phyloP scores from a whole-genome alignment of 1,140 invertebrate species.

The Brachionus rotundiformis region DNA sequence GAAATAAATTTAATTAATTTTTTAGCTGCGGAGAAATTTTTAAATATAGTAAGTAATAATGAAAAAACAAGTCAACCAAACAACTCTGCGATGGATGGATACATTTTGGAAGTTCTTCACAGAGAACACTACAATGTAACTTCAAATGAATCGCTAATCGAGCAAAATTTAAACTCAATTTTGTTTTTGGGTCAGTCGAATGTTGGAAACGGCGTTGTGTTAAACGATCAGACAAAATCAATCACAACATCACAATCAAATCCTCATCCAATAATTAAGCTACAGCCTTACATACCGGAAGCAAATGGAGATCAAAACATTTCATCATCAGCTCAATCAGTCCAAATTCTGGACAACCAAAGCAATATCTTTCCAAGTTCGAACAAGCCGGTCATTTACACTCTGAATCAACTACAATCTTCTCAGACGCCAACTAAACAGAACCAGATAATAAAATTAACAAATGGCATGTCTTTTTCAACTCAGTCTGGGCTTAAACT shows the following conservation, averaged over 20 bases:
- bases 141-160: slow-evolving; percentile 17
- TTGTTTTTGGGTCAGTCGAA: not conserved
- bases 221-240: not conserved
- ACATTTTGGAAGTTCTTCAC: slow-evolving; percentile 41
- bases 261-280: slow-evolving; percentile 10
- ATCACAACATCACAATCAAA: not conserved
- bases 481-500: not conserved
- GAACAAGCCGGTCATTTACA: slow-evolving; percentile 12
- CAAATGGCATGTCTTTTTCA: not conserved
- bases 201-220: not conserved
- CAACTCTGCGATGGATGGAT: not conserved
- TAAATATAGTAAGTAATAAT: not conserved
- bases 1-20: too few relatives aligned
- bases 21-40: slow-evolving; percentile 14
- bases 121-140: slow-evolving; percentile 24
- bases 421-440: slow-evolving; percentile 22
- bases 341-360: not conserved
- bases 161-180: slow-evolving; percentile 18
- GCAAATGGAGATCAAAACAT: not conserved
- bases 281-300: slow-evolving; percentile 31
- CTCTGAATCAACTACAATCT: not conserved
- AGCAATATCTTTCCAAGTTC: not conserved
- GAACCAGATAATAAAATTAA: slow-evolving; percentile 4
- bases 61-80: not conserved
- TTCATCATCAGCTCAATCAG: not conserved